These are phyloP conservation scores for Thaumetopoea pityocampa DNA, from an alignment of 1,140 invertebrate species.

Conservation along the genomic window DNA sequence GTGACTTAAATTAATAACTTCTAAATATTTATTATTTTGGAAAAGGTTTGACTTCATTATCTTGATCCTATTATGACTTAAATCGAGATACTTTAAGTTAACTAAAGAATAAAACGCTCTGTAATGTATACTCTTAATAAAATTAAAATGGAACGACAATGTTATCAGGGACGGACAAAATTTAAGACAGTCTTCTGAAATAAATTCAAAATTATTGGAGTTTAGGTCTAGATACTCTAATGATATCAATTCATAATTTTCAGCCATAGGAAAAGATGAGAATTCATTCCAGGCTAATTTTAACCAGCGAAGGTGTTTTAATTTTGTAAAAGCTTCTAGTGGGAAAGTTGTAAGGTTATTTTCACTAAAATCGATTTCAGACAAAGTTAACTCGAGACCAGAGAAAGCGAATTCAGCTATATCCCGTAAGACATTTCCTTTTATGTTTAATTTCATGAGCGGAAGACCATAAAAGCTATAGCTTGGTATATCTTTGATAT, in stretches of 20 bases:
- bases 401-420: slow-evolving; percentile 91
- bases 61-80: slow-evolving; percentile 93
- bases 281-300: slow-evolving; percentile 89
- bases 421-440: slow-evolving; percentile 86
- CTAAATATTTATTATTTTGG: slow-evolving; percentile 83
- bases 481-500: slow-evolving; percentile 87
- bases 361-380: slow-evolving; percentile 89
- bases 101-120: slow-evolving; percentile 85
- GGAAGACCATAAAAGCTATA: slow-evolving; percentile 91
- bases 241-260: slow-evolving; percentile 82
- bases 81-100: slow-evolving; percentile 88
- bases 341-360: slow-evolving; percentile 91
- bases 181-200: slow-evolving; percentile 87
- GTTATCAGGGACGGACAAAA: slow-evolving; percentile 88
- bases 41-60: slow-evolving; percentile 85
- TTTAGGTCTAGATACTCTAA: slow-evolving; percentile 89
- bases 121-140: slow-evolving; percentile 86
- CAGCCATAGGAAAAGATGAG: slow-evolving; percentile 80
- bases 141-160: slow-evolving; percentile 90
- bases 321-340: slow-evolving; percentile 83
- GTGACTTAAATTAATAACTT: slow-evolving; percentile 89
- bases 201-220: slow-evolving; percentile 90
- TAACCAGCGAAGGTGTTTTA: slow-evolving; percentile 84
- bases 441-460: slow-evolving; percentile 88
- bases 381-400: slow-evolving; percentile 87